Evolutionary conservation across 2,888 invertebrate species (phyloP).

Genomic region (Oxycera nigricornis): DNA sequence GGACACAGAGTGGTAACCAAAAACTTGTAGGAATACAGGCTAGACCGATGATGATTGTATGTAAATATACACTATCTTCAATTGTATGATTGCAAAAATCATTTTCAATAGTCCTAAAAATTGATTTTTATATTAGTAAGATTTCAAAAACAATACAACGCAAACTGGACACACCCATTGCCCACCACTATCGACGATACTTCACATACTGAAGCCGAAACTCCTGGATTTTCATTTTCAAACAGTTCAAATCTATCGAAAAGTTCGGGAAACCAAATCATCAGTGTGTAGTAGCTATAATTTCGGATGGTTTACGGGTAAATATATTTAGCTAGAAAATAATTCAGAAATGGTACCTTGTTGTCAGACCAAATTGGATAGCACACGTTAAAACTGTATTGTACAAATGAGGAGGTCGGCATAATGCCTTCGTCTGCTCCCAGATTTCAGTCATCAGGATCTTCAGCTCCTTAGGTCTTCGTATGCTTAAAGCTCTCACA

Average conservation of each 20-base stretch:
- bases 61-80: slow-evolving; percentile 73
- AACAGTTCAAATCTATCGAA: slow-evolving; percentile 84
- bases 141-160: not conserved
- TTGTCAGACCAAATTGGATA: slow-evolving; percentile 83
- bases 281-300: slow-evolving; percentile 85
- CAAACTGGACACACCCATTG: slow-evolving; percentile 50
- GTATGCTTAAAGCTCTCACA: slow-evolving; percentile 72
- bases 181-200: slow-evolving; percentile 72
- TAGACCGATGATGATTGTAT: slow-evolving; percentile 80
- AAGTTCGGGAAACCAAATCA: slow-evolving; percentile 92
- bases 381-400: slow-evolving; percentile 79
- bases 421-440: slow-evolving; percentile 76
- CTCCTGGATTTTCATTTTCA: slow-evolving; percentile 71
- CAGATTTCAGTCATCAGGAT: slow-evolving; percentile 74
- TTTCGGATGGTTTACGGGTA: slow-evolving; percentile 8
- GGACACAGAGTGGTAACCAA: slow-evolving; percentile 79
- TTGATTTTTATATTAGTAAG: not conserved
- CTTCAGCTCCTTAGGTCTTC: slow-evolving; percentile 76
- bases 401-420: slow-evolving; percentile 75
- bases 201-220: slow-evolving; percentile 77
- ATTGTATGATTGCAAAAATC: slow-evolving; percentile 68
- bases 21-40: slow-evolving; percentile 83
- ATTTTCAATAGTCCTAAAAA: slow-evolving; percentile 17
- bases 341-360: slow-evolving; percentile 64
- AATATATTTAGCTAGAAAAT: not conserved